Conservation (phyloP, 2,888 invertebrate species). For the Pyrocoelia pectoralis region DNA sequence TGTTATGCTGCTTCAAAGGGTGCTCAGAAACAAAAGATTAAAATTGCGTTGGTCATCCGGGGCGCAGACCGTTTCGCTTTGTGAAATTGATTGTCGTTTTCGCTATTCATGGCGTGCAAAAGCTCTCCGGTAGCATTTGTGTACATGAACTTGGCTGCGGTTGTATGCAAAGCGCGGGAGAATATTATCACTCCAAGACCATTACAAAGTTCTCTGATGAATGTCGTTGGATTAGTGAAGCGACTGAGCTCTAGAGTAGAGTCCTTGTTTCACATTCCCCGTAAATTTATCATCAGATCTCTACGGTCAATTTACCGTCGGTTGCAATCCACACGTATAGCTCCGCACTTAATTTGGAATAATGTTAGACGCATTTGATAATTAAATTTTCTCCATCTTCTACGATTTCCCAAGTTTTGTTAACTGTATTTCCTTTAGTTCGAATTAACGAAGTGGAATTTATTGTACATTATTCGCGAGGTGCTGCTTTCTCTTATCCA, state of each 20-base stretch:
- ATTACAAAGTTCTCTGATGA: conserved; percentile 42
- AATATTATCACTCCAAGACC: conserved; percentile 40
- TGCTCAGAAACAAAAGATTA: conserved; percentile 57
- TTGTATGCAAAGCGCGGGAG: conserved; percentile 39
- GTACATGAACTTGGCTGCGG: conserved; percentile 41
- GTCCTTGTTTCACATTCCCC: conserved; percentile 34
- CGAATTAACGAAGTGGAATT: conserved; percentile 50
- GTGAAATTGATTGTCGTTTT: conserved; percentile 59
- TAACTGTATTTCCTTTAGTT: conserved; percentile 41
- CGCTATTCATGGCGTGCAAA: conserved; percentile 53
- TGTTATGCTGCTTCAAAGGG: conserved; percentile 54
- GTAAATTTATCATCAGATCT: conserved; percentile 56
- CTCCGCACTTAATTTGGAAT: conserved; percentile 43
- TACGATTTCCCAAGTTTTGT: conserved; percentile 40
- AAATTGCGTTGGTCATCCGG: conserved; percentile 57
- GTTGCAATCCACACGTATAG: conserved; percentile 51
- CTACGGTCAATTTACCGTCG: conserved; percentile 56
- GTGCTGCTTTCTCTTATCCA: conserved; percentile 50
- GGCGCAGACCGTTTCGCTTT: conserved; percentile 48
- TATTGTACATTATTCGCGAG: conserved; percentile 53
- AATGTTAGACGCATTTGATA: conserved; percentile 57
- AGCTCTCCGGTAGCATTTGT: conserved; percentile 26
- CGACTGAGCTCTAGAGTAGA: conserved; percentile 30
- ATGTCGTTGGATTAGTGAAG: conserved; percentile 42
- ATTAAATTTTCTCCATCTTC: conserved; percentile 51